phyloP scores from a whole-genome alignment of 2,113 vertebrate species.

The Ciconia boyciana region DNA sequence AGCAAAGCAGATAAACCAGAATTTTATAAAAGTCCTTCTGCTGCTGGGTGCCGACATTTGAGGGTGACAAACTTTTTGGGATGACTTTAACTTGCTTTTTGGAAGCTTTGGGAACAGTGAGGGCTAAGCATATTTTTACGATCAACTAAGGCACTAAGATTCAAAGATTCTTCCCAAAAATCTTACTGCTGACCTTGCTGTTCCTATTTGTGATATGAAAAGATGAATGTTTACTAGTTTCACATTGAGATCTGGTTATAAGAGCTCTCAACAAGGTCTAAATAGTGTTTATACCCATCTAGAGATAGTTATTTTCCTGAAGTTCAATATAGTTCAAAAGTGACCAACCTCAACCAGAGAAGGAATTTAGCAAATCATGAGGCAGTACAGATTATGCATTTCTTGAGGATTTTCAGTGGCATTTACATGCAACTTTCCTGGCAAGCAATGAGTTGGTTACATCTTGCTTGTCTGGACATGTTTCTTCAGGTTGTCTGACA shows the following conservation, averaged over 20 bases:
- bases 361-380: background rate
- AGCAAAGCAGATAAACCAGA: background rate
- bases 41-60: background rate
- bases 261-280: background rate
- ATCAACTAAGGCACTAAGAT: background rate
- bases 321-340: background rate
- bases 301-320: background rate
- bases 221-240: background rate
- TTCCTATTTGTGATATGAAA: background rate
- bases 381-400: background rate
- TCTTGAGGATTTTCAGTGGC: background rate
- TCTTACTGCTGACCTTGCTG: background rate
- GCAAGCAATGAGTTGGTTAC: background rate
- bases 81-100: background rate
- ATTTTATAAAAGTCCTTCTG: background rate
- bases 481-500: conserved; percentile 39
- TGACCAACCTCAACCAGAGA: background rate
- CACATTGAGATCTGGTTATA: background rate
- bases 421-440: conserved; percentile 7
- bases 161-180: background rate
- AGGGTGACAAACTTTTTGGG: background rate
- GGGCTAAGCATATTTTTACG: background rate
- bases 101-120: background rate
- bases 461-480: background rate
- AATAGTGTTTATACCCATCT: background rate